Conservation (phyloP, 2,888 invertebrate genomes). For the Galerucella calmariensis region DNA sequence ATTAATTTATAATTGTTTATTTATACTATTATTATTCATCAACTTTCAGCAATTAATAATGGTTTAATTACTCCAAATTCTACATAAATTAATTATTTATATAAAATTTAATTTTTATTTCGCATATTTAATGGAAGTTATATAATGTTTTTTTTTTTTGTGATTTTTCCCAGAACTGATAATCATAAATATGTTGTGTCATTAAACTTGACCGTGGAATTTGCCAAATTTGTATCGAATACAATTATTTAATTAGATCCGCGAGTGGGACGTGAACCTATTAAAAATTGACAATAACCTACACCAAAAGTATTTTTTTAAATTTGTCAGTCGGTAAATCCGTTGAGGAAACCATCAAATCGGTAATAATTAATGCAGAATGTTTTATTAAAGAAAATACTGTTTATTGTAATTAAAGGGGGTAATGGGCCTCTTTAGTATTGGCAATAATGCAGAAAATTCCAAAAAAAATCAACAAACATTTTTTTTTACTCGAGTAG, state of each 20-base stretch:
- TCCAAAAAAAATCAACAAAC: too few species aligned
- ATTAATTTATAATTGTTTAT: too few species aligned
- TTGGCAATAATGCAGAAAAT: too few species aligned
- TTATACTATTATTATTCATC: too few species aligned
- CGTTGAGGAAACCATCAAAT: too few species aligned
- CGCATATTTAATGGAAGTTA: neutral
- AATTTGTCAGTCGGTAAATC: neutral
- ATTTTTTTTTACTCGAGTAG: too few species aligned
- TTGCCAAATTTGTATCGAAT: neutral
- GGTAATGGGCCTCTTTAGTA: too few species aligned
- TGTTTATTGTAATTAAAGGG: too few species aligned
- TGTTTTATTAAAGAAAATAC: too few species aligned
- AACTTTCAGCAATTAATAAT: neutral
- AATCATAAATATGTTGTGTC: conserved; percentile 14
- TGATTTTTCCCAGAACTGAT: neutral
- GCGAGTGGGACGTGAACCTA: conserved; percentile 5
- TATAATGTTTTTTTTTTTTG: neutral
- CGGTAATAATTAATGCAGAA: too few species aligned
- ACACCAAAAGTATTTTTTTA: neutral
- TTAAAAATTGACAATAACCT: conserved; percentile 2
- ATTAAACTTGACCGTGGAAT: conserved; percentile 29
- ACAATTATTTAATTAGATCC: conserved; percentile 1
- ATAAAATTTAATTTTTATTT: neutral
- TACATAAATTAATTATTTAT: conserved; percentile 1
- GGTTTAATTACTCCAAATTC: neutral